These are phyloP conservation scores for Slavum lentiscoides DNA, from an alignment of 2,888 invertebrate species.

Conservation along the genomic window DNA sequence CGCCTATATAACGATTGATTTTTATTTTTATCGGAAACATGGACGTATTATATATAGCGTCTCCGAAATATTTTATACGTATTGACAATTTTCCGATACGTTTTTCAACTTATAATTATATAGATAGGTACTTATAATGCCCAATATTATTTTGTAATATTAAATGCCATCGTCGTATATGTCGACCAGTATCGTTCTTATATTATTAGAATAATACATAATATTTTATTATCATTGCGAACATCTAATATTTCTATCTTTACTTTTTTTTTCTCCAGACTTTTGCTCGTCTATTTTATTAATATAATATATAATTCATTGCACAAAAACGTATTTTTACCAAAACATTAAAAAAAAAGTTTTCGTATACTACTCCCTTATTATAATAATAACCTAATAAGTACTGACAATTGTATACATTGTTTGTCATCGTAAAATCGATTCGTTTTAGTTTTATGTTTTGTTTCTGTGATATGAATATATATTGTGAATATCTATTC, in stretches of 20 bases:
- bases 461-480: conserved; percentile 52
- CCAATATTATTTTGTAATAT: too few species aligned
- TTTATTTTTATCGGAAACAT: too few species aligned
- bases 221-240: not conserved
- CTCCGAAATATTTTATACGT: too few species aligned
- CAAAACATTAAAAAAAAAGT: conserved; percentile 23
- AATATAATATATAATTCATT: conserved; percentile 30
- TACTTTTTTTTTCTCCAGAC: conserved; percentile 20
- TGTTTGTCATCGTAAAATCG: conserved; percentile 21
- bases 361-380: conserved; percentile 25
- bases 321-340: conserved; percentile 38
- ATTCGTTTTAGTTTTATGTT: conserved; percentile 45
- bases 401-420: conserved; percentile 4
- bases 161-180: too few species aligned
- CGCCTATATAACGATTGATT: too few species aligned
- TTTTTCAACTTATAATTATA: too few species aligned
- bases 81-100: too few species aligned
- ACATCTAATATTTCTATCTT: conserved; percentile 3
- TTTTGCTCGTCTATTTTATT: conserved; percentile 29
- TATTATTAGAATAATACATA: not conserved
- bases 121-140: too few species aligned
- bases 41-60: too few species aligned
- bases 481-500: conserved; percentile 32
- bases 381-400: not conserved
- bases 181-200: not conserved